Evolutionary conservation across 2,113 vertebrate species (phyloP), one percentile per base, ranked within the genome.

Genomic region (Forbesichthys agassizii): DNA sequence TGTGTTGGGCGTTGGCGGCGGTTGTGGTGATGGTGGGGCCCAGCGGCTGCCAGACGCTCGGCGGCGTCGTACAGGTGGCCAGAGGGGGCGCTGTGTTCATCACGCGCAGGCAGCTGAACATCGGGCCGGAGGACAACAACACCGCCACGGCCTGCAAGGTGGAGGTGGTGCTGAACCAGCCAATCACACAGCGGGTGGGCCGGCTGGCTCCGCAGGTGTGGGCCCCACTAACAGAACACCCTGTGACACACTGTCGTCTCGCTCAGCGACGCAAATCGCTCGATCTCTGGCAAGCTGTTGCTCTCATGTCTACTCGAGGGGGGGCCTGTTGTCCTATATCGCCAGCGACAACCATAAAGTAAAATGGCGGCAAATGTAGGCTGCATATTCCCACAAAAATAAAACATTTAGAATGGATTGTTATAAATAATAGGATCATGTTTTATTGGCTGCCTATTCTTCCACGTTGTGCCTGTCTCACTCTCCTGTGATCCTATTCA

Each of bases 111-210:
- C 75, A 92, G 58, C 84, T 91, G 61, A 6, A 2, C 73, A 86
- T 95, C 3, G 1, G 18, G 61, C 74, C 78, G 73, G 83, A 84
- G 2, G 49, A 68, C 13, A 49, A 69, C 0, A 27, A 27, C 27
- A 27, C 27, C 27, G 27, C 27, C 27, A 74, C 70, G 0, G 10
- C 91, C 72, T 92, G 91, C 71, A 94, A 94, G 81, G 92, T 94
- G 74, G 89, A 94, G 82, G 90, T 84, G 20, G 81, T 93, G 69
- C 84, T 89, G 74, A 94, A 92, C 60, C 91, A 95, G 49, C 89
- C 74, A 0, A 33, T 89, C 65, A 89, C 85, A 13, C 91, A 93
- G 82, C 80, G 92, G 65, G 90, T 87, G 42, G 92, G 93, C 0
- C 90, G 76, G 62, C 9, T 84, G 61, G 88, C 71, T 20, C 90